Conservation (phyloP, 2,797 vertebrate genomes). For the Manis javanica region DNA sequence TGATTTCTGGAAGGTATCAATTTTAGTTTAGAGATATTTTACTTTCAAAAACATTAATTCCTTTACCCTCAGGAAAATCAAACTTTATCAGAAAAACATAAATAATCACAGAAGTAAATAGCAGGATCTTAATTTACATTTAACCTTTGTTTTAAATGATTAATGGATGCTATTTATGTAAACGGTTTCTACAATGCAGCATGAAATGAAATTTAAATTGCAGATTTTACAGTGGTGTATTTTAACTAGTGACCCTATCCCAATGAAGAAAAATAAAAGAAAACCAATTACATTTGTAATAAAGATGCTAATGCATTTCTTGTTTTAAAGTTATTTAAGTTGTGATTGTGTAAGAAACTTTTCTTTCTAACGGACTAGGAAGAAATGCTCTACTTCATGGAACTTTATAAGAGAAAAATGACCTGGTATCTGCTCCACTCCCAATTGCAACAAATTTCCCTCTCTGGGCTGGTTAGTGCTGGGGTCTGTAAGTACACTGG, state of each 20-base stretch:
- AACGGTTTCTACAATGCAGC: conserved; percentile 86
- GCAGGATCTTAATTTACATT: conserved; percentile 86
- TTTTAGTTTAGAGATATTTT: conserved; percentile 77
- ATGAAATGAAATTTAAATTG: conserved; percentile 91
- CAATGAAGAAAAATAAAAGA: conserved; percentile 86
- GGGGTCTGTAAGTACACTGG: background rate
- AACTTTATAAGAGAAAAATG: conserved; percentile 40
- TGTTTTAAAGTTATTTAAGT: conserved; percentile 82
- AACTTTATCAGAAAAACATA: conserved; percentile 82
- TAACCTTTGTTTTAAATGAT: conserved; percentile 89
- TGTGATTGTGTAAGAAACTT: conserved; percentile 76
- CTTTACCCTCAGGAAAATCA: conserved; percentile 78
- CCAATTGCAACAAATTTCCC: background rate
- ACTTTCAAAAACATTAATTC: conserved; percentile 75
- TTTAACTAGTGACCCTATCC: conserved; percentile 87
- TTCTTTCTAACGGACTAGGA: conserved; percentile 65
- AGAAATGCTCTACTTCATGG: conserved; percentile 59
- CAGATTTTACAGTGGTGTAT: conserved; percentile 88
- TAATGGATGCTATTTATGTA: conserved; percentile 89
- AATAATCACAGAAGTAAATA: conserved; percentile 85
- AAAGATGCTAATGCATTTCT: conserved; percentile 89
- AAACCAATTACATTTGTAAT: conserved; percentile 89
- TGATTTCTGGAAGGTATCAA: conserved; percentile 68
- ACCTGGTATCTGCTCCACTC: background rate
- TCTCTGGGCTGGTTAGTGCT: background rate